Evolutionary conservation across 2,888 invertebrate genomes (phyloP), one percentile per base, ranked within the genome.

Genomic region (Phortica okadai): DNA sequence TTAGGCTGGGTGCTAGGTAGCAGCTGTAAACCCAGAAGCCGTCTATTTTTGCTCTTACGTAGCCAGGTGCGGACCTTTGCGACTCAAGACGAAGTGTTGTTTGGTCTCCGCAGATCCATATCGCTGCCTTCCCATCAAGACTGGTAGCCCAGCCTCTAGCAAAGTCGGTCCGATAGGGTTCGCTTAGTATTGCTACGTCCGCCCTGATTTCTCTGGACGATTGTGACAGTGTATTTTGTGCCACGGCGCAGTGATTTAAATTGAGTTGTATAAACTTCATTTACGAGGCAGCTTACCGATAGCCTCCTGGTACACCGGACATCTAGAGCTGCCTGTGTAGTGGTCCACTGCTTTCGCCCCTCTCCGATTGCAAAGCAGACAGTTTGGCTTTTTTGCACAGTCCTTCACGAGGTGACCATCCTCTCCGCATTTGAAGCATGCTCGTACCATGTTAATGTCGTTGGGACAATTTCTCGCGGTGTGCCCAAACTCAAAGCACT

Each of bases 401-500:
- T 8, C n/a, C 42, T 74, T 62, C 0, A 45, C 8, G 2, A 21
- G 21, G 25, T 74, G 64, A 33, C 25, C 25, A 6, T 14, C 14
- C 8, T n/a, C 62, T 7, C 73, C 73, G n/a, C 73, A 73, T 7
- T 73, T 41, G 6, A 50, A 50, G 50, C 44, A 73, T 10, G 6
- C 14, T 21, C 21, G 21, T 21, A 21, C 21, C 0, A 8, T 7
- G 4, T 62, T 14, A 1, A 10, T 3, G 8, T 44, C 8, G 45
- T 44, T 45, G 7, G 3, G 44, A 21, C 62, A 74, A 11, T 21
- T 62, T 6, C 42, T 42, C 2, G 73, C 62, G 3, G n/a, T 45
- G 10, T 62, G 73, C 11, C 73, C 73, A 44, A 74, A 74, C 10
- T 62, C 45, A 1, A 74, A 44, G 33, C 64, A 74, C 21, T 45